Base-by-base conservation (phyloP, 2,888 invertebrate species). In the Lottia gigantea region DNA sequence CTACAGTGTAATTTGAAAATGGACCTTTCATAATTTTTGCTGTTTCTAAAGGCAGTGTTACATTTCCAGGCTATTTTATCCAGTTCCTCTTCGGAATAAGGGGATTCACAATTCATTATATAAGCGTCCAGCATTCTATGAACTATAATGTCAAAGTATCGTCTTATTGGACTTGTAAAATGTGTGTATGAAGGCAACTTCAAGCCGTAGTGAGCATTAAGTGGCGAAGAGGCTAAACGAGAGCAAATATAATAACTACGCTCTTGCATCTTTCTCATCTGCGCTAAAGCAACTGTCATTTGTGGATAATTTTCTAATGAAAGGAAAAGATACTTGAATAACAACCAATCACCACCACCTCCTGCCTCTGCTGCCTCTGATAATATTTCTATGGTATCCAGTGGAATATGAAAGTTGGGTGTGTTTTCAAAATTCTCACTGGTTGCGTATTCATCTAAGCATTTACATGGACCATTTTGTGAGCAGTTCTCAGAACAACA, bases 71-170 rank as follows among this genome's bases (percentile, higher is more conserved):
- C 55, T 55, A 55, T 55, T 23, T 55, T 23, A 23, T 23, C 55
- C 55, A 55, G 11, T 23, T 55, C 55, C 11, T 19, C 19, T 55
- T 55, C 55, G 1, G 55, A 12, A 55, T 55, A 55, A 11, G 55
- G 55, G 23, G 55, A 23, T 11, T 55, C 23, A 23, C 2, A 3
- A 12, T 55, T 55, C 19, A 11, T 55, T 0, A 55, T 55, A 55
- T 14, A 55, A 11, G 55, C 55, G 2, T 19, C 46, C 8, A 85
- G 65, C 49, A 87, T 47, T 40, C 85, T 76, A 64, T 85, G 86
- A 31, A 82, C 80, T 8, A 84, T 79, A 26, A 86, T 73, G 70
- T 86, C 85, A 31, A 85, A 79, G 72, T 81, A 86, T 40, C 82
- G 69, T n/a, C 76, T 73, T 16, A 84, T 73, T 11, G 87, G 87